Base-by-base conservation (phyloP, 2,888 invertebrate species). In the Eupithecia vulgata region DNA sequence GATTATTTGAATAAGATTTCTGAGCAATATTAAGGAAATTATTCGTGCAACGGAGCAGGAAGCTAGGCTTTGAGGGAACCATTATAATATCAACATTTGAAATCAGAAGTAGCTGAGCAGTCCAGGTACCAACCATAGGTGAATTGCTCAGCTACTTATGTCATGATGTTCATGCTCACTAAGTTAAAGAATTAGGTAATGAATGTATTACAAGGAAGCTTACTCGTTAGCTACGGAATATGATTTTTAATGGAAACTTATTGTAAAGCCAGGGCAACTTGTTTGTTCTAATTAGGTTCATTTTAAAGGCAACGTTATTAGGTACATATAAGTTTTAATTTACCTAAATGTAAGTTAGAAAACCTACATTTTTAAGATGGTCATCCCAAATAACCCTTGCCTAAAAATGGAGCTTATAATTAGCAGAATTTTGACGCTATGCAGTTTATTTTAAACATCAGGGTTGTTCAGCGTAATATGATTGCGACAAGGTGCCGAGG, bases 1-100 rank as follows among this genome's bases (percentile, higher is more conserved):
- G 89, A 89, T 90, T 90, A 91, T 90, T 90, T 90, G 89, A 90
- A 91, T 91, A 88, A 90, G 89, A 90, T 90, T 89, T 89, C 85
- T 80, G 86, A 85, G 87, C 87, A 87, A 86, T 89, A 89, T 87
- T 87, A 89, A 86, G 87, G 87, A 87, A 88, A 90, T 90, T 89
- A 89, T 88, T 87, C 88, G 85, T 82, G 83, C 83, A 81, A 78
- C 82, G 81, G 81, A 84, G 85, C 83, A 78, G 80, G 17, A 77
- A 75, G 80, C 73, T 76, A 78, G 72, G 76, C 76, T 80, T 83
- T 82, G 45, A 21, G 42, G 35, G 30, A 57, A 57, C 57, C 25
- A 57, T 57, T 57, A 57, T 25, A 25, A 13, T 57, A 37, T n/a
- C 15, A 15, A 68, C 57, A 37, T 17, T 52, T 13, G 34, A 12